Conservation (phyloP, 2,888 invertebrate genomes). For the Orchesellides sinensis region DNA sequence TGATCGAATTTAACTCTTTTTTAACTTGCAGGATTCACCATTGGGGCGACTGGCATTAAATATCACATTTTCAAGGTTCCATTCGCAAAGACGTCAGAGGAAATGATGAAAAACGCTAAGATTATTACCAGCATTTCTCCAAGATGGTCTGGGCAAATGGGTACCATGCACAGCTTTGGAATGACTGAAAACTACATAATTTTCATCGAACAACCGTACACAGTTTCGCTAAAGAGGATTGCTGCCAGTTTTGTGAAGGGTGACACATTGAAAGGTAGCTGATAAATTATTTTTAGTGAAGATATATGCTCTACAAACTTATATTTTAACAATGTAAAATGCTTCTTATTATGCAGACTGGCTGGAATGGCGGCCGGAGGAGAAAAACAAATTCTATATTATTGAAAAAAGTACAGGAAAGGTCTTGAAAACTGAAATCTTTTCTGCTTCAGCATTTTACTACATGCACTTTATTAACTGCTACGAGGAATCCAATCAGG, state of each 20-base stretch:
- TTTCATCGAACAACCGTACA: conserved; percentile 76
- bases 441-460: conserved; percentile 78
- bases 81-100: conserved; percentile 47
- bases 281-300: too few species aligned
- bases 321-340: not conserved
- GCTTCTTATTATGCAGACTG: conserved; percentile 33
- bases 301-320: not conserved
- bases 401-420: conserved; percentile 77
- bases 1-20: not conserved
- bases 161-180: conserved; percentile 76
- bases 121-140: conserved; percentile 48
- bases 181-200: conserved; percentile 75
- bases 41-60: conserved; percentile 59
- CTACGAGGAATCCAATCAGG: conserved; percentile 78
- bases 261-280: conserved; percentile 58
- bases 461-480: conserved; percentile 79
- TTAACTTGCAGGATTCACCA: conserved; percentile 45
- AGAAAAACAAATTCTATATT: conserved; percentile 77
- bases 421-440: conserved; percentile 76
- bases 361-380: conserved; percentile 58
- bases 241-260: conserved; percentile 65
- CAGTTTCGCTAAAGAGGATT: conserved; percentile 67
- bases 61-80: conserved; percentile 53
- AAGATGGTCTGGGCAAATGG: conserved; percentile 66
- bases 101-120: conserved; percentile 59